Evolutionary conservation across 2,113 vertebrate species (phyloP).

Genomic region (Chiloscyllium plagiosum): DNA sequence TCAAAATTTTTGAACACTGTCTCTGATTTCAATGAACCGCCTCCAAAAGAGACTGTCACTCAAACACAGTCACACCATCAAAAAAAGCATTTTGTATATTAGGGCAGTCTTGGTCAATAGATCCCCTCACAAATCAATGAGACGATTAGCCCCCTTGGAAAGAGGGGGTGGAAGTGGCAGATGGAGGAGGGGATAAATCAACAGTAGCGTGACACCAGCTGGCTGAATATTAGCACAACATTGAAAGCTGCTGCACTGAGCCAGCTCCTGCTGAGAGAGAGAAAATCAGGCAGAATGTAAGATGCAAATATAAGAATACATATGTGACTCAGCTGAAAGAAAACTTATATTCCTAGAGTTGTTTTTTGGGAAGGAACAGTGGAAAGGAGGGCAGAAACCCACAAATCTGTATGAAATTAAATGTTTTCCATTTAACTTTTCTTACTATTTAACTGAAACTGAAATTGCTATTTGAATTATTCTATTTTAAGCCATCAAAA

Average conservation of each 20-base stretch:
- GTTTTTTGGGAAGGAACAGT: background rate
- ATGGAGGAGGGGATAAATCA: constrained; percentile 12
- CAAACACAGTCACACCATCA: background rate
- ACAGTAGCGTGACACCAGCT: background rate
- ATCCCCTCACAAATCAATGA: background rate
- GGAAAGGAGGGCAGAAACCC: background rate
- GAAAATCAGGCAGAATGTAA: background rate
- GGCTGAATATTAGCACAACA: background rate
- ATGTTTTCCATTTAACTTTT: background rate
- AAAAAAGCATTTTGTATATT: background rate
- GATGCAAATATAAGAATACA: background rate
- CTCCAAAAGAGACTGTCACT: background rate
- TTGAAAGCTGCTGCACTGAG: background rate
- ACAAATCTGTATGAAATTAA: background rate
- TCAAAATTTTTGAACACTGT: background rate
- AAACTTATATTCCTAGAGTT: background rate
- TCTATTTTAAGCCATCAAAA: background rate
- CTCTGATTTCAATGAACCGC: background rate
- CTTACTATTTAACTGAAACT: background rate
- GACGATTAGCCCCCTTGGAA: background rate
- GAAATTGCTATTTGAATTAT: background rate
- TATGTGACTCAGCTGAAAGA: background rate
- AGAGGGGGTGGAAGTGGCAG: background rate
- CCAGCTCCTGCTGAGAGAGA: background rate
- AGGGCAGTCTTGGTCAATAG: background rate